Base-by-base conservation (phyloP, 2,113 vertebrate species). In the Phalacrocorax pelagicus region DNA sequence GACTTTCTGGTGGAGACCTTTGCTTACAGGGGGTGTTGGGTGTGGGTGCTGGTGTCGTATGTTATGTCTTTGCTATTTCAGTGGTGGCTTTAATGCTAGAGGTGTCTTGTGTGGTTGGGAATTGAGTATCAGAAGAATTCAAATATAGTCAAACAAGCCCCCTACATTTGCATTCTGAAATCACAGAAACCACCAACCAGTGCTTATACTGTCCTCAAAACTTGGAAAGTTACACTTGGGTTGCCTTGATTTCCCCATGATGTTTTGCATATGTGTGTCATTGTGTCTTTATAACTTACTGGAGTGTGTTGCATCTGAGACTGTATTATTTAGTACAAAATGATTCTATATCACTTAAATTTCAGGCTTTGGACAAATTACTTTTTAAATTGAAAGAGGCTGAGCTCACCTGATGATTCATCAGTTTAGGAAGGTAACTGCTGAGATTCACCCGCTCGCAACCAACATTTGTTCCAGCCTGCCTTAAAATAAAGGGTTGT, bases 21-120 rank as follows among this genome's bases (percentile, higher is more conserved):
- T 63, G 38, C 46, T 52, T 67, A 10, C 0, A 1, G 17, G 8
- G 2, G 9, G 7, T n/a, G 38, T 62, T 59, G 8, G 17, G 4
- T 29, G 3, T 40, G 27, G 9, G 4, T 69, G 20, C 20, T 81
- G 8, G 20, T 26, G 23, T 54, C n/a, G 49, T 62, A 21, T 14
- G 40, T 84, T 61, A 21, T 38, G 17, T 11, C 44, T 55, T 52
- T 80, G 15, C 16, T 82, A 13, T 63, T 61, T 52, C 34, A 42
- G 1, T 24, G 75, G 74, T 55, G n/a, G 40, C n/a, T 81, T 3
- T 70, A 29, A 69, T 27, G 15, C 23, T 90, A 57, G 23, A 71
- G 21, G 23, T 82, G 14, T 58, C 61, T 75, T 15, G n/a, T 44
- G 21, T 30, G 15, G 15, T 51, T 59, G 36, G 20, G 40, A 69